Conservation (phyloP, 2,888 invertebrate species). For the Choreutis nemorana region DNA sequence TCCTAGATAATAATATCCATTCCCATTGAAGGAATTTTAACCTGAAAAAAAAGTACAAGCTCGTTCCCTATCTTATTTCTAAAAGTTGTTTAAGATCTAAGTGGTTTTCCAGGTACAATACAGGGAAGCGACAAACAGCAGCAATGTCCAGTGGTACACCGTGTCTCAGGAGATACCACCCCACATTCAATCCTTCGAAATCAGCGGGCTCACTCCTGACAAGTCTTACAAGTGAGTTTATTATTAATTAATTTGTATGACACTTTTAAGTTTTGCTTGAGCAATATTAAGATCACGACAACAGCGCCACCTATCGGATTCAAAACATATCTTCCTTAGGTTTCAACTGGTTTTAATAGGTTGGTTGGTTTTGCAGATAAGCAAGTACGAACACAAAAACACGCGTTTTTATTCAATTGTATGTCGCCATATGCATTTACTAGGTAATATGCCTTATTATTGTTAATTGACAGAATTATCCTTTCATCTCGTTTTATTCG, state of each 20-base stretch:
- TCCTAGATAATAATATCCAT: no score
- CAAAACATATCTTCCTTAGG: no score
- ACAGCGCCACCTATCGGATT: background rate
- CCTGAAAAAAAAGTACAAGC: conserved; percentile 5
- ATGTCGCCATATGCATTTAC: no score
- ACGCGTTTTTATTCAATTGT: no score
- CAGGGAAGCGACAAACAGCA: conserved; percentile 43
- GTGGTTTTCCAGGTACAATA: conserved; percentile 39
- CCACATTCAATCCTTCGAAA: conserved; percentile 79
- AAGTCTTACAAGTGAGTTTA: conserved; percentile 71
- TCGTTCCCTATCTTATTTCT: conserved; percentile 7
- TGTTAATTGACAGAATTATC: no score
- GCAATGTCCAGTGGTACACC: conserved; percentile 74
- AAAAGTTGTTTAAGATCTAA: conserved; percentile 7
- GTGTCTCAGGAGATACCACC: conserved; percentile 82
- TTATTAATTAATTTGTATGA: background rate
- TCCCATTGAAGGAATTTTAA: conserved; percentile 9
- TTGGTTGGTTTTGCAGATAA: no score
- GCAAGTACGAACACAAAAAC: no score
- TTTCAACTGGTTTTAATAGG: no score
- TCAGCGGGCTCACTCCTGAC: conserved; percentile 76
- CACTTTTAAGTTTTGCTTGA: background rate
- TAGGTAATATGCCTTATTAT: no score
- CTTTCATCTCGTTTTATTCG: no score
- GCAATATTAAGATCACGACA: background rate